These are phyloP conservation scores for Andrena bicolor DNA, from an alignment of 2,888 invertebrate genomes.

Conservation along the genomic window DNA sequence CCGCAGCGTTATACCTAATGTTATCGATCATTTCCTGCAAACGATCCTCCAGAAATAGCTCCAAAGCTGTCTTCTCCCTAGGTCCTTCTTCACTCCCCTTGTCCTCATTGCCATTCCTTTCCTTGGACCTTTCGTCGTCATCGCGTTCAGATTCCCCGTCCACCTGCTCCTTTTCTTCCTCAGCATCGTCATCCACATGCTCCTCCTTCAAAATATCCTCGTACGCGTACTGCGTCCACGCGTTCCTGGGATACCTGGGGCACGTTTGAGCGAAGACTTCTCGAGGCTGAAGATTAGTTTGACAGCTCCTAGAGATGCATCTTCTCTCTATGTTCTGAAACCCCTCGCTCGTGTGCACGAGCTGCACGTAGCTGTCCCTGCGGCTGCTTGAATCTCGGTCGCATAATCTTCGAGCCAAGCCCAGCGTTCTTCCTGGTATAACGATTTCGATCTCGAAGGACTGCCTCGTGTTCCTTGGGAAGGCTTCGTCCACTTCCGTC, in stretches of 20 bases:
- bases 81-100: constrained; percentile 13
- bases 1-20: constrained; percentile 76
- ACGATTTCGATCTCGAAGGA: constrained; percentile 88
- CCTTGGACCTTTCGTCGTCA: constrained; percentile 44
- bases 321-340: constrained; percentile 87
- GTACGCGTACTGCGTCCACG: constrained; percentile 81
- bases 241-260: constrained; percentile 80
- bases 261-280: constrained; percentile 79
- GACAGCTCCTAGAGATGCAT: constrained; percentile 87
- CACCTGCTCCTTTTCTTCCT: constrained; percentile 33
- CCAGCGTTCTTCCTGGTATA: constrained; percentile 56
- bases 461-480: constrained; percentile 86
- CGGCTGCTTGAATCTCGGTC: constrained; percentile 86
- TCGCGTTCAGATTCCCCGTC: constrained; percentile 40
- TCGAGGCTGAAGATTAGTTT: constrained; percentile 86
- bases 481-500: constrained; percentile 87
- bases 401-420: constrained; percentile 82
- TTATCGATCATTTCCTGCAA: constrained; percentile 70
- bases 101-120: constrained; percentile 11
- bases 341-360: constrained; percentile 86
- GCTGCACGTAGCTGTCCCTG: constrained; percentile 89
- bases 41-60: constrained; percentile 62
- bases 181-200: constrained; percentile 10
- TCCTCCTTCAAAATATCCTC: constrained; percentile 50
- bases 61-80: constrained; percentile 49